Conservation (phyloP, 2,797 vertebrate genomes). For the Ptychadena robeensis region DNA sequence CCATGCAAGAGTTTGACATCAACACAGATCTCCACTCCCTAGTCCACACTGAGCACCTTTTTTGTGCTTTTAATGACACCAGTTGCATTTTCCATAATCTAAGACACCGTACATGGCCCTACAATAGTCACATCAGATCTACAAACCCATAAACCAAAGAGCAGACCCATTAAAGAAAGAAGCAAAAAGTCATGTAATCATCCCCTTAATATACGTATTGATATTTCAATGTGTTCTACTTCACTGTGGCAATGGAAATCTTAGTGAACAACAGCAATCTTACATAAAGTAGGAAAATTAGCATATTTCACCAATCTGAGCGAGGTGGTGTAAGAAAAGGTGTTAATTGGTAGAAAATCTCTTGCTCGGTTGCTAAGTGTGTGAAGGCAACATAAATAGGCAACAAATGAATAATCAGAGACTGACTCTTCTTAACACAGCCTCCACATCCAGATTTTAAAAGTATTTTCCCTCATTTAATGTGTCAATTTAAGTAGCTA, state of each 20-base stretch:
- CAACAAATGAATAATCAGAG: slow-evolving; percentile 57
- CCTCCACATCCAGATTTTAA: slow-evolving; percentile 55
- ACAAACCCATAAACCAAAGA: too few relatives aligned
- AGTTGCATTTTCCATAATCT: too few relatives aligned
- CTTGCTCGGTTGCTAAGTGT: slow-evolving; percentile 50
- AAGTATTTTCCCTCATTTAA: slow-evolving; percentile 50
- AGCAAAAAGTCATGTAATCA: not conserved
- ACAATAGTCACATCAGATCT: too few relatives aligned
- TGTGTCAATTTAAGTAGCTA: slow-evolving; percentile 42
- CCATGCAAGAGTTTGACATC: too few relatives aligned
- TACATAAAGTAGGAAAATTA: slow-evolving; percentile 3
- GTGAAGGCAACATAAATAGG: slow-evolving; percentile 55
- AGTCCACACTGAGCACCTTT: too few relatives aligned
- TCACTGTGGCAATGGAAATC: slow-evolving; percentile 2
- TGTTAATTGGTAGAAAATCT: slow-evolving; percentile 56
- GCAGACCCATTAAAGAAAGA: too few relatives aligned
- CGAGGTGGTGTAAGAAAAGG: slow-evolving; percentile 45
- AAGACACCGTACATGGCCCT: too few relatives aligned
- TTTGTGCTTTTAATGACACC: too few relatives aligned
- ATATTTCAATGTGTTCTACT: not conserved
- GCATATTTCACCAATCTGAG: slow-evolving; percentile 33
- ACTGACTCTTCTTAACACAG: slow-evolving; percentile 51
- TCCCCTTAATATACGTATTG: not conserved
- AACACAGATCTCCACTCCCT: too few relatives aligned
- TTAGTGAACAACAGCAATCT: not conserved